Conservation (phyloP, 2,113 vertebrate genomes). For the Pao palembangensis region DNA sequence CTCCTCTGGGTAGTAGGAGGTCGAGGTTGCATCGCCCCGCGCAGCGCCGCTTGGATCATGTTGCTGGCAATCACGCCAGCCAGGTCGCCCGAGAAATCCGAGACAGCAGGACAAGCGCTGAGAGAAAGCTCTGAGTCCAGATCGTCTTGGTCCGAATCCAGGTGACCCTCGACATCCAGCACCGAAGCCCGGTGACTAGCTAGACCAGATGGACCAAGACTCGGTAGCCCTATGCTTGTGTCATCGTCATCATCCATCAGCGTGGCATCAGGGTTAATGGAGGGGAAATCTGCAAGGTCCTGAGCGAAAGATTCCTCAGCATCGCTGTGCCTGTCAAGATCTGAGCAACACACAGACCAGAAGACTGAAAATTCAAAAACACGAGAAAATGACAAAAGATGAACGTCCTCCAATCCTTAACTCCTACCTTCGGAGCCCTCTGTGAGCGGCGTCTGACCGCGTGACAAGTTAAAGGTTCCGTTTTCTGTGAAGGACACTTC, state of each 20-base stretch:
- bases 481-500: conserved; percentile 94
- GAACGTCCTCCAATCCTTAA: no score
- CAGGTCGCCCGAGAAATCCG: conserved; percentile 79
- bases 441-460: conserved; percentile 90
- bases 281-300: conserved; percentile 93
- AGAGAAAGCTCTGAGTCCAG: conserved; percentile 76
- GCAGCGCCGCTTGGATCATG: conserved; percentile 89
- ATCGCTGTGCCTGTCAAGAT: conserved; percentile 91
- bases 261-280: conserved; percentile 87
- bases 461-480: conserved; percentile 91
- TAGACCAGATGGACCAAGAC: conserved; percentile 59
- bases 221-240: conserved; percentile 91
- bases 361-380: not conserved
- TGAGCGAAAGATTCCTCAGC: conserved; percentile 92
- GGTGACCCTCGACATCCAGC: conserved; percentile 65
- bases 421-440: conserved; percentile 91
- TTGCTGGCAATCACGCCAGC: conserved; percentile 84
- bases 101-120: conserved; percentile 64
- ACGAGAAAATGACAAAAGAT: not conserved
- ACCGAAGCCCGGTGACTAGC: conserved; percentile 62
- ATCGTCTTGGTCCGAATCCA: conserved; percentile 79
- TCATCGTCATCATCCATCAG: conserved; percentile 93
- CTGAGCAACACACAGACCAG: conserved; percentile 55
- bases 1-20: conserved; percentile 57
- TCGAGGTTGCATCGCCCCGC: conserved; percentile 78